Evolutionary conservation across 2,888 invertebrate species (phyloP).

Genomic region (Drosophila algonquin): DNA sequence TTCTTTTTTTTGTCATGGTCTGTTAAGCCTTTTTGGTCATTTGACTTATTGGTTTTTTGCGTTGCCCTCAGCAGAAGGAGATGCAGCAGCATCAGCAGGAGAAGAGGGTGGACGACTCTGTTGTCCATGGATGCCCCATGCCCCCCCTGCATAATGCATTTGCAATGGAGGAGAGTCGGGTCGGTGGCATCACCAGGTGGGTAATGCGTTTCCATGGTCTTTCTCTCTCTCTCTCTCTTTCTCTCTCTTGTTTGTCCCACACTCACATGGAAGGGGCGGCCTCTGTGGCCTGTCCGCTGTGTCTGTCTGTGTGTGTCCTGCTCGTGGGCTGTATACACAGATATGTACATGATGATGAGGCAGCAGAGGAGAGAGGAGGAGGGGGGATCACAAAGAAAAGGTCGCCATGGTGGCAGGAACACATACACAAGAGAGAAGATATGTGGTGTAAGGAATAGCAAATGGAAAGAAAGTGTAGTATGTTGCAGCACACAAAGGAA

Average conservation of each 20-base stretch:
- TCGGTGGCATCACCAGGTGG: slow-evolving; percentile 33
- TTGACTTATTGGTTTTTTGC: slow-evolving; percentile 70
- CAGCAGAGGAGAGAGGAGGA: slow-evolving; percentile 3
- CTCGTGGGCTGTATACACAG: slow-evolving; percentile 38
- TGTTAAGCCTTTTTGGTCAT: slow-evolving; percentile 70
- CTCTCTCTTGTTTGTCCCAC: slow-evolving; percentile 30
- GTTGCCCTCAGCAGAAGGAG: neutral
- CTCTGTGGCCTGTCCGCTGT: slow-evolving; percentile 63
- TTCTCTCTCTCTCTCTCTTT: neutral
- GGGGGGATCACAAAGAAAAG: slow-evolving; percentile 28
- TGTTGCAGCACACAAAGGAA: slow-evolving; percentile 62
- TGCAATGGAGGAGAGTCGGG: neutral
- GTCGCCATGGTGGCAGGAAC: slow-evolving; percentile 50
- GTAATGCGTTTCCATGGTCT: slow-evolving; percentile 61
- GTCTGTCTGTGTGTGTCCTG: slow-evolving; percentile 44
- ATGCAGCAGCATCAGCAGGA: neutral
- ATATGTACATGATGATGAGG: slow-evolving; percentile 46
- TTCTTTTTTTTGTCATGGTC: slow-evolving; percentile 68
- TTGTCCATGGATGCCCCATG: neutral
- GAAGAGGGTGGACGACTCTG: neutral
- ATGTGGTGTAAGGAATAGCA: slow-evolving; percentile 18
- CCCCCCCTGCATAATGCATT: slow-evolving; percentile 49
- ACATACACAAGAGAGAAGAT: slow-evolving; percentile 3
- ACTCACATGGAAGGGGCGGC: slow-evolving; percentile 37
- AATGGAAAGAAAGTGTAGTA: neutral